These are phyloP conservation scores for Chloroclysta siterata DNA, from an alignment of 2,888 invertebrate species.

Conservation along the genomic window DNA sequence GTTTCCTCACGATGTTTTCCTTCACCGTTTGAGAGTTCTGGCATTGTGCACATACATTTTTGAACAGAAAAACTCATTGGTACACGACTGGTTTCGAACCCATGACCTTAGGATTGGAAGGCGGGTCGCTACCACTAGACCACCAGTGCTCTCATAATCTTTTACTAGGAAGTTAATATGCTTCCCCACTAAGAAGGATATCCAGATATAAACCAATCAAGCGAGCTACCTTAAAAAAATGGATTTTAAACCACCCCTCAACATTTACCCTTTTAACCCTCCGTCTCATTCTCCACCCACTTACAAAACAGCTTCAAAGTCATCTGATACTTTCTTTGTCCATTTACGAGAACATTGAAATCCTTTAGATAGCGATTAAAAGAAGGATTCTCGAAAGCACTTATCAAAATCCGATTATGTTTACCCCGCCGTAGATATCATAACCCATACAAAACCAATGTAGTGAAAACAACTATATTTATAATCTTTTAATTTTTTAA, in stretches of 20 bases:
- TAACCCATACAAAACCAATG: conserved; percentile 56
- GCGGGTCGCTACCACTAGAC: too few relatives aligned
- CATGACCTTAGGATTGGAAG: too few relatives aligned
- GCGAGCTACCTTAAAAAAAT: background rate
- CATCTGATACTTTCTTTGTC: conserved; percentile 19
- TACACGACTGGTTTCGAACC: too few relatives aligned
- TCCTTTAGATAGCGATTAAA: conserved; percentile 12
- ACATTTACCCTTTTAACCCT: conserved; percentile 1
- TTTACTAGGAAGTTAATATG: too few relatives aligned
- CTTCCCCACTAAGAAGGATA: too few relatives aligned
- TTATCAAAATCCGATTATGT: conserved; percentile 68
- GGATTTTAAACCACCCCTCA: background rate
- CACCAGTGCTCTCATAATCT: too few relatives aligned
- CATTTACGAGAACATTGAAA: conserved; percentile 20
- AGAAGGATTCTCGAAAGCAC: conserved; percentile 35
- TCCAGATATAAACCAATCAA: background rate
- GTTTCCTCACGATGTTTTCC: too few relatives aligned
- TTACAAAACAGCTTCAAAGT: conserved; percentile 7
- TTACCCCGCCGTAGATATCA: conserved; percentile 47
- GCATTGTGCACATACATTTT: too few relatives aligned
- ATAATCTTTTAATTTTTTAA: conserved; percentile 50
- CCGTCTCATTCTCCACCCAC: conserved; percentile 1
- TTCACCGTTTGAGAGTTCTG: too few relatives aligned
- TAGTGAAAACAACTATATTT: conserved; percentile 57
- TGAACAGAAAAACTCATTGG: too few relatives aligned